phyloP scores from a whole-genome alignment of 1,140 invertebrate species.

The Drosophila sp. region DNA sequence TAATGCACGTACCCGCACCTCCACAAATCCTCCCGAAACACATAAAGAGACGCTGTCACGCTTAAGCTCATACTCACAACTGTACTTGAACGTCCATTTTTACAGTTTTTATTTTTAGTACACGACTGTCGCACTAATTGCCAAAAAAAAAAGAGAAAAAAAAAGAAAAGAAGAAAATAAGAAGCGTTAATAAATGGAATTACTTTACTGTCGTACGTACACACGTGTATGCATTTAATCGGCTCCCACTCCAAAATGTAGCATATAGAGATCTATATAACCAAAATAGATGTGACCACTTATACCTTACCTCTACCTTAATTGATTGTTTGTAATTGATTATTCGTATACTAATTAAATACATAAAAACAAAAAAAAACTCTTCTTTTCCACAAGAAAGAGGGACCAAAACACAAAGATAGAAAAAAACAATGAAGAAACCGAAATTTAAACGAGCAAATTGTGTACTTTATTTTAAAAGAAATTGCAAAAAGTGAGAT shows the following conservation, averaged over 20 bases:
- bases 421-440: conserved; percentile 51
- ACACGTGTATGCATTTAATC: conserved; percentile 68
- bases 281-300: conserved; percentile 68
- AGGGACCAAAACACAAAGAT: conserved; percentile 67
- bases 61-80: conserved; percentile 20
- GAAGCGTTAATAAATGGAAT: conserved; percentile 49
- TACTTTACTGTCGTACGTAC: conserved; percentile 68
- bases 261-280: conserved; percentile 64
- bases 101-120: conserved; percentile 56
- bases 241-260: conserved; percentile 49
- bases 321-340: conserved; percentile 34
- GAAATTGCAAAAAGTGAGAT: conserved; percentile 67
- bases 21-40: neutral
- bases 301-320: conserved; percentile 44
- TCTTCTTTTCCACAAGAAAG: conserved; percentile 76
- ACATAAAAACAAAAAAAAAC: conserved; percentile 64
- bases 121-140: conserved; percentile 63
- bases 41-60: conserved; percentile 12
- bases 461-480: conserved; percentile 71
- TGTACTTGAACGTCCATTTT: conserved; percentile 68
- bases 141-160: conserved; percentile 56
- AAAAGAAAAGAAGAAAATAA: conserved; percentile 22
- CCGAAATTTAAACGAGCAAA: conserved; percentile 54
- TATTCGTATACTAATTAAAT: conserved; percentile 40
- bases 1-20: conserved; percentile 26